These are phyloP conservation scores for Ellobius talpinus DNA, from an alignment of 2,113 vertebrate genomes.

Conservation along the genomic window DNA sequence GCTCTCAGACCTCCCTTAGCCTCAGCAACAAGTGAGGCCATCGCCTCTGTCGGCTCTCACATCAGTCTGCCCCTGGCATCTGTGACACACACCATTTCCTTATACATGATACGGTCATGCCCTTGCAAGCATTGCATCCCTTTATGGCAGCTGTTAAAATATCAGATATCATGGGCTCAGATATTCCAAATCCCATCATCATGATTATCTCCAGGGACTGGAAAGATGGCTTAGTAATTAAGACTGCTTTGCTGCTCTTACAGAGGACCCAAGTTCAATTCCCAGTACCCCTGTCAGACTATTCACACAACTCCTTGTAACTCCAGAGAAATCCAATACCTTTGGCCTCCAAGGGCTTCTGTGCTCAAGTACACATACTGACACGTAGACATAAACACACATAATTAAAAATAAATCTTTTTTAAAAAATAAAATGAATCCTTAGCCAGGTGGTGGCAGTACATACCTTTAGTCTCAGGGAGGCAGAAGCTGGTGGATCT, in stretches of 20 bases:
- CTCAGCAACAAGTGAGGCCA: neutral
- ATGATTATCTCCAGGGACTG: neutral
- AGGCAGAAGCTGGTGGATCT: neutral
- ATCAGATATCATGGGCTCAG: neutral
- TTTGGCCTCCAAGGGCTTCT: neutral
- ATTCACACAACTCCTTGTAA: neutral
- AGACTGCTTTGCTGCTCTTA: neutral
- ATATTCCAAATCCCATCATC: constrained; percentile 5
- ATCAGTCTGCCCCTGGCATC: neutral
- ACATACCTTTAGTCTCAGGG: neutral
- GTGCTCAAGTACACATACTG: neutral
- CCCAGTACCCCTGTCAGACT: neutral
- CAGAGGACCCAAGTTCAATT: neutral
- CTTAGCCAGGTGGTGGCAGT: neutral
- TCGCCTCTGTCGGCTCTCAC: neutral
- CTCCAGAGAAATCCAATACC: neutral
- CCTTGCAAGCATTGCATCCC: neutral
- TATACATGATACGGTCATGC: neutral
- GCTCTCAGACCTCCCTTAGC: neutral
- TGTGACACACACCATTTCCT: neutral
- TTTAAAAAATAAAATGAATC: neutral
- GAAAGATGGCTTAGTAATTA: neutral
- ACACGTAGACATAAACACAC: neutral
- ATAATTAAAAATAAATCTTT: too few species aligned
- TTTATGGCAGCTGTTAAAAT: neutral